Evolutionary conservation across 2,113 vertebrate species (phyloP).

Genomic region (Silurus meridionalis): DNA sequence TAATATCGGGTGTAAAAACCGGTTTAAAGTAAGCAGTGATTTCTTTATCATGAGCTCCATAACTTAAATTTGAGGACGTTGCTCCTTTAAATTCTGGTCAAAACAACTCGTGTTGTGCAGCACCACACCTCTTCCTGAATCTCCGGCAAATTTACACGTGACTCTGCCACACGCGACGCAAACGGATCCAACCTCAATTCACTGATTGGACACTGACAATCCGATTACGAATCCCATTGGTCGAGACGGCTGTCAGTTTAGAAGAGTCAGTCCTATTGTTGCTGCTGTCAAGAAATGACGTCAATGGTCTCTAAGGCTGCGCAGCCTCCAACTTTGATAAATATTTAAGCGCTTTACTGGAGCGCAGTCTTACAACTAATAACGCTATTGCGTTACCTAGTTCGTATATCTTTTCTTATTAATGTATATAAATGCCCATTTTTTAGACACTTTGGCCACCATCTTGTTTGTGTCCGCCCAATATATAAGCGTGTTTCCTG

Average conservation of each 20-base stretch:
- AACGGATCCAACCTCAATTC: slow-evolving; percentile 41
- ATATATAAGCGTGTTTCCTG: background rate
- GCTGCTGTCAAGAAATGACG: slow-evolving; percentile 69
- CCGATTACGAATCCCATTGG: slow-evolving; percentile 61
- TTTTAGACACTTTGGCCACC: background rate
- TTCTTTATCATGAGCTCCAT: background rate
- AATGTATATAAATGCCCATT: background rate
- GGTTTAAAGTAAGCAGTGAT: background rate
- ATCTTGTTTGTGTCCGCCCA: background rate
- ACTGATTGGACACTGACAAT: slow-evolving; percentile 61
- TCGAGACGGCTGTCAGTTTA: slow-evolving; percentile 42
- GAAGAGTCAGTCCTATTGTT: slow-evolving; percentile 61
- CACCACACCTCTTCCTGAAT: slow-evolving; percentile 61
- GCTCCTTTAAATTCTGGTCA: slow-evolving; percentile 58
- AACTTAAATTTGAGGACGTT: background rate
- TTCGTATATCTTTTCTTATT: background rate
- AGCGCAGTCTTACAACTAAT: background rate
- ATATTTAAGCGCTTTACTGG: slow-evolving; percentile 18
- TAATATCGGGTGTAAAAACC: background rate
- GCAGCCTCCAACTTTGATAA: slow-evolving; percentile 37
- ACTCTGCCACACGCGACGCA: slow-evolving; percentile 51
- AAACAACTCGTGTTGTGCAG: slow-evolving; percentile 51
- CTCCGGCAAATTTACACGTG: slow-evolving; percentile 67
- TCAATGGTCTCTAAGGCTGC: slow-evolving; percentile 65
- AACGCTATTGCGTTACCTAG: background rate